Evolutionary conservation across 2,888 invertebrate species (phyloP).

Genomic region (Cenopis cana): DNA sequence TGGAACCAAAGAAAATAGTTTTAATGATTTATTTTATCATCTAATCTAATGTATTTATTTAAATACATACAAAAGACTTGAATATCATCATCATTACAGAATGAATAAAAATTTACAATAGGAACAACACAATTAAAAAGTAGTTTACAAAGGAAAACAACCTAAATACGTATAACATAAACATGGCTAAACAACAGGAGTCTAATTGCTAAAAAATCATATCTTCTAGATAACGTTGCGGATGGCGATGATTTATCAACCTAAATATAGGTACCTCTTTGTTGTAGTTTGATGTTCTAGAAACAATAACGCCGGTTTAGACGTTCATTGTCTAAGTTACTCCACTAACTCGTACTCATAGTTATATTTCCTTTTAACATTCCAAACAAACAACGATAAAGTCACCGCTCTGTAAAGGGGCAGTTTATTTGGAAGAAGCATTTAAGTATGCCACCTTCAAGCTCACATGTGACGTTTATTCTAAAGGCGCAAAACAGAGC

Average conservation of each 20-base stretch:
- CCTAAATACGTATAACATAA: no score
- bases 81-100: no score
- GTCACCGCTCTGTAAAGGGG: constrained; percentile 56
- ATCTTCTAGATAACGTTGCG: neutral
- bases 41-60: no score
- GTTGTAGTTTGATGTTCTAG: neutral
- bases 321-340: constrained; percentile 29
- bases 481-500: neutral
- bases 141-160: no score
- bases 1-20: constrained; percentile 62
- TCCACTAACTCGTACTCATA: constrained; percentile 23
- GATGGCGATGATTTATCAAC: neutral
- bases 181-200: neutral
- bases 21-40: no score
- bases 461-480: neutral
- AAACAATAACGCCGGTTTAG: constrained; percentile 14
- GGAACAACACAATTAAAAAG: no score
- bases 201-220: neutral
- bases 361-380: constrained; percentile 55
- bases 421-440: constrained; percentile 31
- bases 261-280: neutral
- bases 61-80: no score
- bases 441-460: neutral
- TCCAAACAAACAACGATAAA: constrained; percentile 64
- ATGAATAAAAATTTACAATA: no score